phyloP scores from a whole-genome alignment of 1,140 invertebrate genomes.

The Notospermus geniculatus region DNA sequence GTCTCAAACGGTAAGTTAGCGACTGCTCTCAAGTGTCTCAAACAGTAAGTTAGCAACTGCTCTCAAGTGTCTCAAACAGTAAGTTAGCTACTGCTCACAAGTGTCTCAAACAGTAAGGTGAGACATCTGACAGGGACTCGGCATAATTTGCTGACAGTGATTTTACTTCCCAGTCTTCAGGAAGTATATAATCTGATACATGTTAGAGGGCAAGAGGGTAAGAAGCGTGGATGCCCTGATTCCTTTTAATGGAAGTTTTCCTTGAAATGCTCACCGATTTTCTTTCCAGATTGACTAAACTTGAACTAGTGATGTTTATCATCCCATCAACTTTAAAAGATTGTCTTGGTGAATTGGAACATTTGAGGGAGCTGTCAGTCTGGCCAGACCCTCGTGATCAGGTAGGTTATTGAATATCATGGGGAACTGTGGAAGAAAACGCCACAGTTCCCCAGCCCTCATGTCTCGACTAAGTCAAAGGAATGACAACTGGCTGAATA shows the following conservation, averaged over 20 bases:
- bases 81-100: too few species aligned
- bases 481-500: too few species aligned
- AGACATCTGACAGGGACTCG: neutral
- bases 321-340: slow-evolving; percentile 22
- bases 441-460: too few species aligned
- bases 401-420: slow-evolving; percentile 16
- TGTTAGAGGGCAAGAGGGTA: too few species aligned
- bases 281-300: slow-evolving; percentile 25
- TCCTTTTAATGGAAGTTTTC: neutral
- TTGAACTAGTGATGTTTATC: slow-evolving; percentile 32
- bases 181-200: too few species aligned
- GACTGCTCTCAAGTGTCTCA: too few species aligned
- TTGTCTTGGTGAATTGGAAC: slow-evolving; percentile 18
- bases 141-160: neutral
- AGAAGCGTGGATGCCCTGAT: neutral
- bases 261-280: neutral
- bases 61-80: too few species aligned
- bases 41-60: too few species aligned
- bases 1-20: too few species aligned
- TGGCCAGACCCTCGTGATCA: slow-evolving; percentile 30
- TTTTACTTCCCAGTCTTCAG: neutral
- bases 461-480: too few species aligned
- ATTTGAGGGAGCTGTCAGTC: slow-evolving; percentile 26
- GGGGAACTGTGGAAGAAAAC: too few species aligned
- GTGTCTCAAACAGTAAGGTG: too few species aligned